Percentiles rank a stretch among this genome's conserved stretches.
Evolutionary conservation across 1,140 invertebrate genomes (phyloP).

Genomic region (Caenorhabditis tropicalis): DNA sequence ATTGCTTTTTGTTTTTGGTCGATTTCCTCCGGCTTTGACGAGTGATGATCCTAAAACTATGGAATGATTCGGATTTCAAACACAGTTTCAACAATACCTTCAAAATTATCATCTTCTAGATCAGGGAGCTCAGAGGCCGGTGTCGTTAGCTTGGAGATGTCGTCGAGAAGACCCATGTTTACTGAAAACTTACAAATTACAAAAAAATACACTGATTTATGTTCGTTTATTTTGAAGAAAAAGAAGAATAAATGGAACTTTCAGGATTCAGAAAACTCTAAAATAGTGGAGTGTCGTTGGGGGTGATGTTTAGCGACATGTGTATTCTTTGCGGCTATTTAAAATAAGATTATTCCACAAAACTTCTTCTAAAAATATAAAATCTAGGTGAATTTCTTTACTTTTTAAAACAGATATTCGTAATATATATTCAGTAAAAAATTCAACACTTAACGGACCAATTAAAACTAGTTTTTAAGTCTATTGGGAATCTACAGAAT

Average conservation of each 20-base stretch:
- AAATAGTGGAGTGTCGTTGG: neutral
- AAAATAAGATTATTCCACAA: too few relatives aligned
- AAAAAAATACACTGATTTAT: too few relatives aligned
- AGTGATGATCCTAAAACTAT: neutral
- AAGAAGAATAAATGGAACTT: neutral
- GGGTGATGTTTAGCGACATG: neutral
- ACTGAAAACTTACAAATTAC: too few relatives aligned
- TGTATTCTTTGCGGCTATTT: neutral
- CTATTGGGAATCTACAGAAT: too few relatives aligned
- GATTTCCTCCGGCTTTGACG: neutral
- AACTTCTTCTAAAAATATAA: too few relatives aligned
- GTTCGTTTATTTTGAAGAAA: too few relatives aligned
- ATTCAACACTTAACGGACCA: too few relatives aligned
- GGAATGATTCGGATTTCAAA: neutral
- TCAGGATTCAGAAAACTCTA: too few relatives aligned
- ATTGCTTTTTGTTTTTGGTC: neutral
- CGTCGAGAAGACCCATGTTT: slow-evolving; percentile 21
- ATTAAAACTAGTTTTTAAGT: too few relatives aligned
- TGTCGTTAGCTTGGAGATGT: slow-evolving; percentile 1
- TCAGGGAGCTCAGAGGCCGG: slow-evolving; percentile 1
- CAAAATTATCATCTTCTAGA: slow-evolving; percentile 12
- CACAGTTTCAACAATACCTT: neutral
- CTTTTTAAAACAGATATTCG: too few relatives aligned
- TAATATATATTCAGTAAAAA: too few relatives aligned
- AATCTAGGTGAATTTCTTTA: too few relatives aligned